Conservation (phyloP, 1,140 invertebrate genomes). For the Helicoverpa armigera region DNA sequence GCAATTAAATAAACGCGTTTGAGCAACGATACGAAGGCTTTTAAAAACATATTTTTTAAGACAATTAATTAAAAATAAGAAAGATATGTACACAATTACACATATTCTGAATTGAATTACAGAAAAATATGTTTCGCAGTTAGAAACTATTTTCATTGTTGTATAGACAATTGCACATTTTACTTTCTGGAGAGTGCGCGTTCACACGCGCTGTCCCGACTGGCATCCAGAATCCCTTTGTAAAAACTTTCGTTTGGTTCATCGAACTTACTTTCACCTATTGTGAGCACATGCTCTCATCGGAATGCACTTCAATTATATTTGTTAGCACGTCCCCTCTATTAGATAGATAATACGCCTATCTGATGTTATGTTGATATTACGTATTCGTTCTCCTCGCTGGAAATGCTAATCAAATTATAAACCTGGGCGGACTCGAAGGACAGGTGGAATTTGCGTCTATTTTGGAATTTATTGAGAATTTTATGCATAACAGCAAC, state of each 20-base stretch:
- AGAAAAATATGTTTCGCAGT: neutral
- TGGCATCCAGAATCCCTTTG: conserved; percentile 66
- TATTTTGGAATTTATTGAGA: neutral
- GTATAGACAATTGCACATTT: conserved; percentile 53
- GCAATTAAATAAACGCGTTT: too few relatives aligned
- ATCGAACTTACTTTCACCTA: conserved; percentile 85
- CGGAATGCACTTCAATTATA: conserved; percentile 82
- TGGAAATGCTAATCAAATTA: conserved; percentile 27
- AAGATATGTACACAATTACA: neutral
- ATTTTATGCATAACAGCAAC: neutral
- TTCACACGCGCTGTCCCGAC: conserved; percentile 52
- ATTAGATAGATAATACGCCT: conserved; percentile 52
- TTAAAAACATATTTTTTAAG: too few relatives aligned
- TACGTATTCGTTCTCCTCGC: conserved; percentile 12
- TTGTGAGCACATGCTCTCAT: conserved; percentile 76
- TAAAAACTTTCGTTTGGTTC: conserved; percentile 82
- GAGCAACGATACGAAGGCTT: too few relatives aligned
- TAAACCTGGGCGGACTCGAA: neutral
- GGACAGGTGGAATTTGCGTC: neutral
- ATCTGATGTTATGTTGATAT: conserved; percentile 35
- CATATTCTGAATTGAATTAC: neutral
- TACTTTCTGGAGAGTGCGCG: conserved; percentile 61
- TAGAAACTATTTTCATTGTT: conserved; percentile 12
- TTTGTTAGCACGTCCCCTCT: conserved; percentile 74
- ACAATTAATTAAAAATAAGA: too few relatives aligned